These are phyloP conservation scores for Phalangium opilio DNA, from an alignment of 2,888 invertebrate species.

Conservation along the genomic window DNA sequence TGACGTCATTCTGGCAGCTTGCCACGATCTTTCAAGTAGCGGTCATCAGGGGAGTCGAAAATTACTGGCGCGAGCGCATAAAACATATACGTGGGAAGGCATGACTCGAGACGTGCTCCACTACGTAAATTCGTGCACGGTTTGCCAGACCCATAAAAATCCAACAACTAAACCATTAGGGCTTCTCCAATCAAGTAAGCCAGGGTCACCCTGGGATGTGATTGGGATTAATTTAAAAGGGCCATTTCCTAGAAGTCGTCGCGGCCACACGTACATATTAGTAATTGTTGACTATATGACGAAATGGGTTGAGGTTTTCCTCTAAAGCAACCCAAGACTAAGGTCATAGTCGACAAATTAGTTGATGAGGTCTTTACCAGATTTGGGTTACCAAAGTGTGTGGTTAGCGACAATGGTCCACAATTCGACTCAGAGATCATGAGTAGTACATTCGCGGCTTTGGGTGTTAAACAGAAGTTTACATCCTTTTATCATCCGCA, in stretches of 20 bases:
- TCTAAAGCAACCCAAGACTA: neutral
- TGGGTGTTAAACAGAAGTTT: neutral
- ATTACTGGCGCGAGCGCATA: too few species aligned
- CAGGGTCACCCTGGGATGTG: too few species aligned
- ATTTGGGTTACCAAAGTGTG: conserved; percentile 3
- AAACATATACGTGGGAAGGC: too few species aligned
- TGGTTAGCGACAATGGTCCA: conserved; percentile 6
- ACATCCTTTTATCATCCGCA: conserved; percentile 7
- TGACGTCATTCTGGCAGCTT: too few species aligned
- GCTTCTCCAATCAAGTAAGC: too few species aligned
- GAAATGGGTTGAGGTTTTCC: conserved; percentile 6
- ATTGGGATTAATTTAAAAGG: conserved; percentile 2
- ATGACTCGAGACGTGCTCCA: too few species aligned
- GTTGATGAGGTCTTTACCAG: conserved; percentile 4
- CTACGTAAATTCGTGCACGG: too few species aligned
- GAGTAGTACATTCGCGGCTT: too few species aligned
- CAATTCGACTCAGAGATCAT: neutral
- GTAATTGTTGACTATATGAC: conserved; percentile 1
- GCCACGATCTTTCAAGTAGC: too few species aligned
- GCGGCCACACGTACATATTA: conserved; percentile 1
- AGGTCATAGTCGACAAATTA: neutral
- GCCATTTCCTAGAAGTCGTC: neutral
- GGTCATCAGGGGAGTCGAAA: too few species aligned
- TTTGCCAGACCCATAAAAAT: too few species aligned
- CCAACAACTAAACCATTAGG: too few species aligned